Evolutionary conservation across 2,113 vertebrate genomes (phyloP), one percentile per base, ranked within the genome.

Genomic region (Campylorhamphus procurvoides): DNA sequence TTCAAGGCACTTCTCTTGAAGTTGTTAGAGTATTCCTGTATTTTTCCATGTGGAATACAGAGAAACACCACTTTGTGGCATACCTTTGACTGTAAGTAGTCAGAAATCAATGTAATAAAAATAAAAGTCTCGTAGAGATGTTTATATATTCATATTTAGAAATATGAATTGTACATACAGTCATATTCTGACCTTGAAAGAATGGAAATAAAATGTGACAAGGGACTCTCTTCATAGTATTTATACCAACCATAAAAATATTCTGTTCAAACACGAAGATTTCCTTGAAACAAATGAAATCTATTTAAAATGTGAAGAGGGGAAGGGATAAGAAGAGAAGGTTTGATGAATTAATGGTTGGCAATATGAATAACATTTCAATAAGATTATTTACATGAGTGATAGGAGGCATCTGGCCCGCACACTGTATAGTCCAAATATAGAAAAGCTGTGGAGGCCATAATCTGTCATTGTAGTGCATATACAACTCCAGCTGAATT

Each of bases 81-180:
- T 7, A 23, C 62, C 53, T 96, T 60, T 80, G 64, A 86, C 33
- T 88, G 46, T 77, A 97, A 93, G 60, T 49, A 87, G 40, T 71
- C 64, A 97, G 89, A 96, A 96, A 96, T 96, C 92, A 92, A n/a
- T 94, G 87, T 80, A 92, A 84, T 85, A 94, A 96, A 96, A 97
- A 93, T 74, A 94, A 97, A 97, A 96, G 67, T 93, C 75, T 84
- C 24, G 2, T 42, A 84, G 44, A 93, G 18, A 84, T 92, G 49
- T 53, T 96, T 95, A 95, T 92, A 50, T 87, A 82, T 96, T 97
- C 90, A 50, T 87, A 82, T 96, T 97, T 96, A 94, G 77, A 83
- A 92, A 84, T 94, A 87, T 63, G 59, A 96, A 96, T 91, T 81
- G 62, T 88, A 93, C 86, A 71, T 68, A 76, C 40, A 95, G 59